These are phyloP conservation scores for Colletes latitarsis DNA, from an alignment of 1,140 invertebrate species.

Conservation along the genomic window DNA sequence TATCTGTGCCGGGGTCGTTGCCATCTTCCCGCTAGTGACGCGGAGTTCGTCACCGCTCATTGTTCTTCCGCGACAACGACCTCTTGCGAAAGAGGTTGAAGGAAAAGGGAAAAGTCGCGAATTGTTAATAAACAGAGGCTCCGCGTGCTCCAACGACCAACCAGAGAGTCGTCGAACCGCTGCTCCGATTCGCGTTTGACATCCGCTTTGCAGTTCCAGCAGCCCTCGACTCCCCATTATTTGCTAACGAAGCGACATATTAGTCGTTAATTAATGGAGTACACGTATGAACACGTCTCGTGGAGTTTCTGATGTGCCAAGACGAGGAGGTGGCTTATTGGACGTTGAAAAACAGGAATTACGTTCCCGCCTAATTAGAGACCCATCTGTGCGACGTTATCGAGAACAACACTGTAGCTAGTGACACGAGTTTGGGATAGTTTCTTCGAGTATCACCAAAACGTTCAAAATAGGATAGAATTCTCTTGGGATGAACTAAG, in stretches of 20 bases:
- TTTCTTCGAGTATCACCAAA: background rate
- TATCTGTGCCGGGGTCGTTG: slow-evolving; percentile 34
- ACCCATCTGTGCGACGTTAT: background rate
- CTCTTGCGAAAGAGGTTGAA: slow-evolving; percentile 30
- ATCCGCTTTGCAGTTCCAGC: background rate
- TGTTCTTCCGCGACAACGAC: slow-evolving; percentile 39
- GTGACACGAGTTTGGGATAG: background rate
- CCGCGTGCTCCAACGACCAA: slow-evolving; percentile 16
- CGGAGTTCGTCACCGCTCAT: slow-evolving; percentile 30
- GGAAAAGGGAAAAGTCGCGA: slow-evolving; percentile 13
- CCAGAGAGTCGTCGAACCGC: slow-evolving; percentile 17
- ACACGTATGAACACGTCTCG: slow-evolving; percentile 13
- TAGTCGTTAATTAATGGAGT: slow-evolving; percentile 61
- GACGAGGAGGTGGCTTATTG: background rate
- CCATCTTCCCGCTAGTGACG: slow-evolving; percentile 10
- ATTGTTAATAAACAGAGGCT: slow-evolving; percentile 52
- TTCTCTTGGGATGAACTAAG: no score
- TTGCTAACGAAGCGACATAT: slow-evolving; percentile 59
- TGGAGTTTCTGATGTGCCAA: background rate
- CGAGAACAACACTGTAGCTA: slow-evolving; percentile 12
- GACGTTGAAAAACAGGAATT: slow-evolving; percentile 15
- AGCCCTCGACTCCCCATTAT: slow-evolving; percentile 17
- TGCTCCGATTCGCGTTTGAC: slow-evolving; percentile 44
- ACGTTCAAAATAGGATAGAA: background rate
- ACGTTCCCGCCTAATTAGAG: slow-evolving; percentile 49